Evolutionary conservation across 2,113 vertebrate genomes (phyloP), one percentile per base, ranked within the genome.

Genomic region (Thunnus maccoyii): DNA sequence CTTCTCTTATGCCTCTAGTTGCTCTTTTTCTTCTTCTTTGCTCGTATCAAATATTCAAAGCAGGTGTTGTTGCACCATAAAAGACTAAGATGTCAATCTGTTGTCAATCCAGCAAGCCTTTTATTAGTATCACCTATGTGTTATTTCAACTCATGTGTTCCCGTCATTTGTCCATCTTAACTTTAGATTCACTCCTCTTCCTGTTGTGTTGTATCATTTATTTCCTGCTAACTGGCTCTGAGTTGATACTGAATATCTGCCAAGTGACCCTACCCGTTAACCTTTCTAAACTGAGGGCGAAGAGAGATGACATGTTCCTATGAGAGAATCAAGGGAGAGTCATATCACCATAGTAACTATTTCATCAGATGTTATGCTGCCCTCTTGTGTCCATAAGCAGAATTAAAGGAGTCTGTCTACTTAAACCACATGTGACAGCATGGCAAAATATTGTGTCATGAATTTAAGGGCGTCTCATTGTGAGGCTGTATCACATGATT

Each of bases 331-430:
- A 3, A 18, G 52, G 13, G 12, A 14, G 27, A 41, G 10, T 3
- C 4, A 17, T 16, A 57, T 62, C 36, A 13, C 68, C 68, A 69
- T 18, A 14, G 51, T 63, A 36, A 51, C 51, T 7, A 12, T 36
- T n/a, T 62, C 20, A 5, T 2, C 17, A 36, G 22, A 72, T 62
- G 56, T 17, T 20, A 54, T 18, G 66, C 48, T 20, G 66, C 87
- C 90, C 83, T 76, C 89, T 83, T 54, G 78, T 90, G 91, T 0
- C 55, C 0, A 3, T 16, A 56, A 36, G 3, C 32, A 48, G 52
- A 64, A 76, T 57, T 0, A 5, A 77, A 58, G 14, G 20, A 36
- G 14, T 54, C 46, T 10, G n/a, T 4, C 3, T 12, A n/a, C 36
- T 46, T 67, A 14, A 63, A 71, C 44, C 17, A 3, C 30, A 60